Conservation (phyloP, 2,888 invertebrate genomes). For the Zootermopsis nevadensis region DNA sequence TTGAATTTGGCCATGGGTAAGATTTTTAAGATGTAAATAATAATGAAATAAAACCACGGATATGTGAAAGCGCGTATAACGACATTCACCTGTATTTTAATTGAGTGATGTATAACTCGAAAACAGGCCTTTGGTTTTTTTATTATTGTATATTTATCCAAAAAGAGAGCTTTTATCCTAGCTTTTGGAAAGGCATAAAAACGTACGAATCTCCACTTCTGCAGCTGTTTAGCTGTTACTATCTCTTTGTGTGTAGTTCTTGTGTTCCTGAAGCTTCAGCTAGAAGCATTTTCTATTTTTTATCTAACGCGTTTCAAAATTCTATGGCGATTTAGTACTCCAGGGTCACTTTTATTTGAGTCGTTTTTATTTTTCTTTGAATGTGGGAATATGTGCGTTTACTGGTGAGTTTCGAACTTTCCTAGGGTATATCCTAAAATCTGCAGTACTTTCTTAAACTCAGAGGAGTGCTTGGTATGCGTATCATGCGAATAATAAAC, state of each 20-base stretch:
- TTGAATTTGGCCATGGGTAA: too few species aligned
- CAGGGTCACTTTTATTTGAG: background rate
- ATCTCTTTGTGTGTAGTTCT: background rate
- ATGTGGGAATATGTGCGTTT: background rate
- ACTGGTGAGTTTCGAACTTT: slow-evolving; percentile 2
- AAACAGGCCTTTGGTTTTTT: too few species aligned
- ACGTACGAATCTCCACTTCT: too few species aligned
- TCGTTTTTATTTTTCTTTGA: background rate
- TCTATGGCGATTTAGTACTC: background rate
- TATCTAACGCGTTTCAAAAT: background rate
- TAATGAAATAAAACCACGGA: too few species aligned
- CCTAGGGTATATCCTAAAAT: background rate
- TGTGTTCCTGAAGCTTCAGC: background rate
- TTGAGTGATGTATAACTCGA: too few species aligned
- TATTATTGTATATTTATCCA: too few species aligned
- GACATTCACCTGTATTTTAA: too few species aligned
- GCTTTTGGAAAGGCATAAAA: too few species aligned
- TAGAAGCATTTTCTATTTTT: background rate
- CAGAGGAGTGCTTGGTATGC: background rate
- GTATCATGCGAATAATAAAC: background rate
- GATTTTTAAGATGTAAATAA: too few species aligned
- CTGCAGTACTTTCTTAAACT: background rate
- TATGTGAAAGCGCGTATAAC: too few species aligned
- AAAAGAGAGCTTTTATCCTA: too few species aligned
- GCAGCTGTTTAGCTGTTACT: too few species aligned